Evolutionary conservation across 2,113 vertebrate genomes (phyloP).

Genomic region (Clarias macrocephalus): DNA sequence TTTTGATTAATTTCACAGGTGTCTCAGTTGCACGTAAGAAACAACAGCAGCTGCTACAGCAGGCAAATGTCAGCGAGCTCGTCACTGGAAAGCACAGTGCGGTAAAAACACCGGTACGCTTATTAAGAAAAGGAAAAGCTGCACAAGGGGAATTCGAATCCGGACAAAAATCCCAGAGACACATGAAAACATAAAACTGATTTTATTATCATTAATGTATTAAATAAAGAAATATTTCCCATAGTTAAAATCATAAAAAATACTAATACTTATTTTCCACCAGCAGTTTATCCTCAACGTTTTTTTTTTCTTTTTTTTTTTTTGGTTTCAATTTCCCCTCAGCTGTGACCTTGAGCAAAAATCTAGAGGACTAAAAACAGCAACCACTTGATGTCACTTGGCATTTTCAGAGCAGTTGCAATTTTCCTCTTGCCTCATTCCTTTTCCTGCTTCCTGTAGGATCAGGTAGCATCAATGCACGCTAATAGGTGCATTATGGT

Average conservation of each 20-base stretch:
- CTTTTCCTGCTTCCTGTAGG: neutral
- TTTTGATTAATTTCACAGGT: conserved; percentile 34
- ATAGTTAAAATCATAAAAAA: neutral
- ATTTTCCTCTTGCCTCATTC: neutral
- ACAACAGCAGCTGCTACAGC: neutral
- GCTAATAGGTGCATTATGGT: neutral
- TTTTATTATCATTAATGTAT: neutral
- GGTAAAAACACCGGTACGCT: neutral
- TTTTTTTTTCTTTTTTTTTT: neutral
- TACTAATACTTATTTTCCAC: neutral
- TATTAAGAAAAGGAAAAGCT: neutral
- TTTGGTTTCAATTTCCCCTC: neutral
- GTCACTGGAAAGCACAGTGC: neutral
- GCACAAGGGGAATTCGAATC: neutral
- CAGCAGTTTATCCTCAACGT: neutral
- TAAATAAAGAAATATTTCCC: neutral
- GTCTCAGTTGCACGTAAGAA: neutral
- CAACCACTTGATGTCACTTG: neutral
- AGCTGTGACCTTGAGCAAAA: neutral
- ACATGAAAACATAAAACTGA: too few species aligned
- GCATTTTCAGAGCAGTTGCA: neutral
- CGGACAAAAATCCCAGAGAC: neutral
- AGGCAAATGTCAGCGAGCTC: neutral
- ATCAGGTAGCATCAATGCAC: neutral
- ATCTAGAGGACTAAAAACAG: neutral